Evolutionary conservation across 2,888 invertebrate species (phyloP).

Genomic region (Pristionchus fissidentatus): DNA sequence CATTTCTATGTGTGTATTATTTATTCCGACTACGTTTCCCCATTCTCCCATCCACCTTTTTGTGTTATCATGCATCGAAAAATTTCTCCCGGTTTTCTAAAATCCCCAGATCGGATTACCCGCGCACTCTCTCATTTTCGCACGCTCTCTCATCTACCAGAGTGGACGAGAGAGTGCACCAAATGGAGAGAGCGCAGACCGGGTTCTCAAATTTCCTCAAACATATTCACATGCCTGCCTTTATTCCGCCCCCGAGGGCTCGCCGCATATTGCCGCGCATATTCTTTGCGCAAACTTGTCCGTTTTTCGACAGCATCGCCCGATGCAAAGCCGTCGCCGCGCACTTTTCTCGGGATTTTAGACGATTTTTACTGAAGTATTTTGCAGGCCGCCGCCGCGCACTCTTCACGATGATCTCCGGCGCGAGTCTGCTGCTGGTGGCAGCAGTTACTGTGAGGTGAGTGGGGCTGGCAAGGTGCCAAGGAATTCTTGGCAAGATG

Average conservation of each 20-base stretch:
- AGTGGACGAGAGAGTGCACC: neutral
- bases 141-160: neutral
- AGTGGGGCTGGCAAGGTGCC: too few species aligned
- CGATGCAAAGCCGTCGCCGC: too few species aligned
- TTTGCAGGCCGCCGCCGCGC: slow-evolving; percentile 25
- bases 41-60: too few species aligned
- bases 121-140: neutral
- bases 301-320: neutral
- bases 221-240: slow-evolving; percentile 24
- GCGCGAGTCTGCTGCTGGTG: slow-evolving; percentile 23
- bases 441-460: slow-evolving; percentile 18
- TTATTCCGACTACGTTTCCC: neutral
- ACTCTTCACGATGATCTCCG: slow-evolving; percentile 17
- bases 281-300: neutral
- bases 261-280: slow-evolving; percentile 17
- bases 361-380: too few species aligned
- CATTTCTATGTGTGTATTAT: too few species aligned
- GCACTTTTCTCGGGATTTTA: too few species aligned
- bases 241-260: slow-evolving; percentile 11
- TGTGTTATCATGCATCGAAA: slow-evolving; percentile 33
- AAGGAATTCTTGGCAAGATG: too few species aligned
- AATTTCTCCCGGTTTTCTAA: slow-evolving; percentile 35
- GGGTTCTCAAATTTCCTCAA: slow-evolving; percentile 10
- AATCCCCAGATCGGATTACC: slow-evolving; percentile 29
- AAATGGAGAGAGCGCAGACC: neutral